phyloP scores from a whole-genome alignment of 2,888 invertebrate genomes.

The Lamproptera curius region DNA sequence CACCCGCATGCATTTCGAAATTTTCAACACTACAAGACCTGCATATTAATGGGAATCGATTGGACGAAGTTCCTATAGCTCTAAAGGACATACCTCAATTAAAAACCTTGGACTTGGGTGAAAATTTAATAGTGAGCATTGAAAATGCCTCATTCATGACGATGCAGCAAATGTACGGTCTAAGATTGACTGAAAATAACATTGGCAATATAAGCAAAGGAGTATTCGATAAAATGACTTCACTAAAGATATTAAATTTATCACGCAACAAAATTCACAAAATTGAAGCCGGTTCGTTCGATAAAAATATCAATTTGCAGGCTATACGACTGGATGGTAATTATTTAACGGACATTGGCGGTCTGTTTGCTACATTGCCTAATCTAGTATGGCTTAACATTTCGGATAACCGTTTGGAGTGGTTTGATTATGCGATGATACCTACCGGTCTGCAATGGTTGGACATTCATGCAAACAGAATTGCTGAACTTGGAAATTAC shows the following conservation, averaged over 20 bases:
- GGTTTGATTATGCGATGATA: constrained; percentile 91
- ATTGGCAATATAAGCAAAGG: constrained; percentile 88
- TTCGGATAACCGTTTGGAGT: constrained; percentile 89
- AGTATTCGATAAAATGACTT: constrained; percentile 86
- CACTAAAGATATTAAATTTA: constrained; percentile 89
- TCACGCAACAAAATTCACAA: constrained; percentile 89
- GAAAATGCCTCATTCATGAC: constrained; percentile 89
- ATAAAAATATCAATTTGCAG: constrained; percentile 86
- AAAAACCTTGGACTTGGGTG: constrained; percentile 89
- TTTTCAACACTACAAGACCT: constrained; percentile 88
- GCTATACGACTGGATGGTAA: constrained; percentile 91
- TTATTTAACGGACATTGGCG: constrained; percentile 86
- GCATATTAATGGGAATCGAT: constrained; percentile 89
- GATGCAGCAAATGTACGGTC: constrained; percentile 87
- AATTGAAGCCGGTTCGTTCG: constrained; percentile 88
- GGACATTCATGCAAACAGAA: constrained; percentile 91
- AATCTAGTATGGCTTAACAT: constrained; percentile 92
- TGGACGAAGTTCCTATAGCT: constrained; percentile 86
- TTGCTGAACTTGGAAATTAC: constrained; percentile 90
- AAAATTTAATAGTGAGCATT: constrained; percentile 89
- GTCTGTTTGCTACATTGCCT: constrained; percentile 87
- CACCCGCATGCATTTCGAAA: constrained; percentile 87
- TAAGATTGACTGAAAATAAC: constrained; percentile 91
- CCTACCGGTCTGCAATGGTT: constrained; percentile 91
- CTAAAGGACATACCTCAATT: constrained; percentile 86